Percentiles rank a stretch among this genome's conserved stretches.
These are phyloP conservation scores for Erebia epiphron DNA, from an alignment of 2,888 invertebrate genomes.

Conservation along the genomic window DNA sequence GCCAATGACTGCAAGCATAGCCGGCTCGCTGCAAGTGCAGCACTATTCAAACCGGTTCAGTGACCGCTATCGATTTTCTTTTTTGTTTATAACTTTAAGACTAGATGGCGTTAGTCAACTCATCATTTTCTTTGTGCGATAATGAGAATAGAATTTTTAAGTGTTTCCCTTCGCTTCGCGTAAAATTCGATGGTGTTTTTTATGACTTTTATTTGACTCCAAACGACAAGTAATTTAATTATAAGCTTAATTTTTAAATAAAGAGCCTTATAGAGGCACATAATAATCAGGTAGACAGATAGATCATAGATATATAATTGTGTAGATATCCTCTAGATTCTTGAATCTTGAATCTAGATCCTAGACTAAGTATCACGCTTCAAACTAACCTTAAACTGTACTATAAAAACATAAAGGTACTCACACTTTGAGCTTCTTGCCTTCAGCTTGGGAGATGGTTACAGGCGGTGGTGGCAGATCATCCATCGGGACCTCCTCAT, in stretches of 20 bases:
- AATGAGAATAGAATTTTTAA: too few species aligned
- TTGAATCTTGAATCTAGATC: too few species aligned
- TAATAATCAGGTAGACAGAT: too few species aligned
- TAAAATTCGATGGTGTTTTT: neutral
- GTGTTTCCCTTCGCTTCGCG: too few species aligned
- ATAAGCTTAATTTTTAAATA: too few species aligned
- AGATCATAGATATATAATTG: too few species aligned
- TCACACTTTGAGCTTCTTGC: slow-evolving; percentile 76
- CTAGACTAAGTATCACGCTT: too few species aligned
- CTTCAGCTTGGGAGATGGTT: slow-evolving; percentile 81
- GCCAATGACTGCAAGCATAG: neutral
- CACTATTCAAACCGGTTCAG: neutral
- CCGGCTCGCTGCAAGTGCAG: neutral
- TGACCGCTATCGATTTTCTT: neutral
- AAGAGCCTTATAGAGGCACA: too few species aligned
- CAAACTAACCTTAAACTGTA: too few species aligned
- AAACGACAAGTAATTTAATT: too few species aligned
- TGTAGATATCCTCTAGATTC: too few species aligned
- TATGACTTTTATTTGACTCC: too few species aligned
- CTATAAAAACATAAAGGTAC: slow-evolving; percentile 46
- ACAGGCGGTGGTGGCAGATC: slow-evolving; percentile 86
- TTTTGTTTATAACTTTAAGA: neutral
- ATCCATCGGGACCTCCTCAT: slow-evolving; percentile 84
- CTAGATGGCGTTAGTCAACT: slow-evolving; percentile 7
- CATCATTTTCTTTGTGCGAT: neutral